Base-by-base conservation (phyloP, 2,113 vertebrate species). In the Corythornis cristatus region DNA sequence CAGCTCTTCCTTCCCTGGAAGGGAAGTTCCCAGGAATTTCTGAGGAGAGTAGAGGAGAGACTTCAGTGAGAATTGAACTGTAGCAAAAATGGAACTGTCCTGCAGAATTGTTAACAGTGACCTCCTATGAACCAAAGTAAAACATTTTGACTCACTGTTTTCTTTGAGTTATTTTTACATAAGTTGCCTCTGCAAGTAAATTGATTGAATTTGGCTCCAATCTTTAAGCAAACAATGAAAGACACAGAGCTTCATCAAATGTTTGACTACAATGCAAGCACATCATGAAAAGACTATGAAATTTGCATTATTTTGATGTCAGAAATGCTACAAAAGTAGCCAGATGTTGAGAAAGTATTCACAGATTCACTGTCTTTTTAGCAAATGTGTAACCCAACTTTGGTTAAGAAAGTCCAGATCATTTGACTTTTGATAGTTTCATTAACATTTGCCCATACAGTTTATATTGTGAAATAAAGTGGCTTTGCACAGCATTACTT, bases 221-320 rank as follows among this genome's bases (percentile, higher is more conserved):
- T 53, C 45, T 82, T 75, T 42, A 70, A 54, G 35, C 22, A 71
- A 60, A 84, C 17, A 73, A 40, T 72, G 53, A 72, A 89, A 93
- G 29, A 20, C 62, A 56, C 26, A 53, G 29, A 85, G 26, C 29
- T 88, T 85, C 33, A 82, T 73, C 17, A 53, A n/a, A 4, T 20
- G n/a, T 67, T 74, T 86, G 56, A 65, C 43, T 74, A 45, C 37
- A 67, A 43, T 56, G 33, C 23, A 76, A 68, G 40, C 54, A 31
- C 15, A 78, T 54, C 51, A 40, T 82, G 74, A 72, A 92, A 86
- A 53, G 29, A 68, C 45, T 15, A 7, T 64, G 43, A 90, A 60
- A 92, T 89, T 56, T 75, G n/a, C 78, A 89, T 91, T 78, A 89
- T 87, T 90, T 87, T 79, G 17, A 61, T 77, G 64, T 88, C 23